A percentile compares a stretch with the other conserved stretches of the same genome.
phyloP scores from a whole-genome alignment of 2,888 invertebrate species.

The Rotaria sp. region DNA sequence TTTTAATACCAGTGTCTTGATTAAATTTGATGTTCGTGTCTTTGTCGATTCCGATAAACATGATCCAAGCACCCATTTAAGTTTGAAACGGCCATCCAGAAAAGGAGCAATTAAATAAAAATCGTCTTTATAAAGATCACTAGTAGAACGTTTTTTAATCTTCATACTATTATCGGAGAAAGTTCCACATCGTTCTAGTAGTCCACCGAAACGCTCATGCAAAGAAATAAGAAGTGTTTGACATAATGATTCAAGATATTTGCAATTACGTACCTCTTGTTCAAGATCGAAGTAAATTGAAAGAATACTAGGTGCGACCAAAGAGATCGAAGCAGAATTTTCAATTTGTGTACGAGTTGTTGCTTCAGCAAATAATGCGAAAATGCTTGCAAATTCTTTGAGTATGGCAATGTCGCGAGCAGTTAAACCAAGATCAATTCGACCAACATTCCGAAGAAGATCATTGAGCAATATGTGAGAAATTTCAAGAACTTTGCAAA shows the following conservation, averaged over 20 bases:
- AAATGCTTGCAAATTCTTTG: not conserved
- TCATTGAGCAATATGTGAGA: not conserved
- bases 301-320: not conserved
- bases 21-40: not conserved
- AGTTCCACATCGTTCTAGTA: not conserved
- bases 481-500: not conserved
- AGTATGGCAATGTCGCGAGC: not conserved
- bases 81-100: not conserved
- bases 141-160: not conserved
- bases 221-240: not conserved
- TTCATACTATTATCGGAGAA: not conserved
- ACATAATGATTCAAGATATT: not conserved
- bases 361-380: not conserved
- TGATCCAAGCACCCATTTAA: not conserved
- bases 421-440: not conserved
- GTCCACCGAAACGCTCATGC: not conserved
- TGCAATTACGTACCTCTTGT: not conserved
- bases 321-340: not conserved
- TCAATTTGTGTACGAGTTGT: not conserved
- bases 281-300: slow-evolving; percentile 5
- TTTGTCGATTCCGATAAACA: not conserved
- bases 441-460: not conserved
- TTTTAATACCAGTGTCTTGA: not conserved
- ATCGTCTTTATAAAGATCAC: not conserved
- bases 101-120: not conserved